A percentile compares a stretch with the other conserved stretches of the same genome.
These are phyloP conservation scores for Gryllus bimaculatus DNA, from an alignment of 1,140 invertebrate species.

Conservation along the genomic window DNA sequence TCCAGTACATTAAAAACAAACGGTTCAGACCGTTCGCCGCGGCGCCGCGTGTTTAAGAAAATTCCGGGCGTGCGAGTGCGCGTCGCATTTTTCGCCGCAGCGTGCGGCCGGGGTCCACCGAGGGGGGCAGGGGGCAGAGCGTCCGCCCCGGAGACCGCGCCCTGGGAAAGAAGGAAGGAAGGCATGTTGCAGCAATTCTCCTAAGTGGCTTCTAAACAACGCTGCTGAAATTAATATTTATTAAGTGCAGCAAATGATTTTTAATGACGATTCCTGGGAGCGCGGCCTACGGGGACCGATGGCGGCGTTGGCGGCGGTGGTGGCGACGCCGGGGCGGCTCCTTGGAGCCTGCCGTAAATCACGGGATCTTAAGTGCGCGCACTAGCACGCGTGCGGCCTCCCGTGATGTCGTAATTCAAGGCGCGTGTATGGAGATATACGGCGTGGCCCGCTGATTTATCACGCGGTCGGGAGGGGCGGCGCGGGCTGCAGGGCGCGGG, in stretches of 20 bases:
- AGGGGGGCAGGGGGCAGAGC: too few relatives aligned
- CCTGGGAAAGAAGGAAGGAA: neutral
- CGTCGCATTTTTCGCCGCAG: neutral
- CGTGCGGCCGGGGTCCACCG: neutral
- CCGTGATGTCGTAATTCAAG: conserved; percentile 3
- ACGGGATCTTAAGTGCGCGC: neutral
- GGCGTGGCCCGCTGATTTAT: neutral
- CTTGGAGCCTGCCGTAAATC: neutral
- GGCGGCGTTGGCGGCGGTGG: too few relatives aligned
- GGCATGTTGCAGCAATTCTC: neutral
- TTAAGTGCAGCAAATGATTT: conserved; percentile 1
- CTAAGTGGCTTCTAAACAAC: conserved; percentile 1
- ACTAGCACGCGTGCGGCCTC: neutral
- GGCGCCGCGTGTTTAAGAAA: neutral
- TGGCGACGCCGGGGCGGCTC: neutral
- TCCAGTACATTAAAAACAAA: too few relatives aligned
- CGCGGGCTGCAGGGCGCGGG: neutral
- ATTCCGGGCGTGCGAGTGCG: neutral
- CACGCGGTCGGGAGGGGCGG: neutral
- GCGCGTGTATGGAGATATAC: conserved; percentile 3
- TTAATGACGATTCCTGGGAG: neutral
- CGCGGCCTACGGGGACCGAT: too few relatives aligned
- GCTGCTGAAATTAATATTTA: neutral
- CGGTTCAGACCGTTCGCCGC: too few relatives aligned
- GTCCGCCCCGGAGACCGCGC: too few relatives aligned